Evolutionary conservation across 2,797 vertebrate species (phyloP), one percentile per base, ranked within the genome.

Genomic region (Phataginus tricuspis): DNA sequence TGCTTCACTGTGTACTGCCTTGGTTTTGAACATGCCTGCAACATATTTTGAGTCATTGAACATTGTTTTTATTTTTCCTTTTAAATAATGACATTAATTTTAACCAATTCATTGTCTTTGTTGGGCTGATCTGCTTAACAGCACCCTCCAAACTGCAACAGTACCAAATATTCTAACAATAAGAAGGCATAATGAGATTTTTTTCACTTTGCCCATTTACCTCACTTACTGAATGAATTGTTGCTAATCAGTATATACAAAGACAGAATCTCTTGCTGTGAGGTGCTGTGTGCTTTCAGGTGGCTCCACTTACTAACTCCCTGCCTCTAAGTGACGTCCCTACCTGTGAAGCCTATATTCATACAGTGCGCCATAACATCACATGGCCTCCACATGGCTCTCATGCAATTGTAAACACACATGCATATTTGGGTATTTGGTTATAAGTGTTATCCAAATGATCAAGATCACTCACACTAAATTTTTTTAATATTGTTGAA

Each of bases 121-220:
- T 87, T 89, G 63, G 77, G 34, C 31, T 93, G 68, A 71, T 61
- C 49, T 91, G n/a, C 53, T 96, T 66, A 61, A 42, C 11, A 78
- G 68, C 63, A 78, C 27, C 15, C 39, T 88, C 7, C 31, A 86
- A 89, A 82, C 21, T 78, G 66, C 55, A 12, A 79, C 57, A 82
- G 72, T 63, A 86, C 71, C 55, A 95, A 83, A 90, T 69, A 83
- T 27, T 83, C 57, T 53, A 64, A 86, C 21, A 96, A 83, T 39
- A 55, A 68, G 31, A 83, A 91, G 45, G 23, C 25, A 57, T 19
- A 92, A 79, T 42, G 9, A 82, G 55, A 92, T n/a, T 21, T 3
- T 63, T 57, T 86, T 25, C 57, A 25, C 69, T 78, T 86, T 53
- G 19, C 45, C 19, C 89, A 18, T 78, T 64, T 63, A 39, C 68